Conservation (phyloP, 2,113 vertebrate genomes). For the Lethenteron camtschaticum region DNA sequence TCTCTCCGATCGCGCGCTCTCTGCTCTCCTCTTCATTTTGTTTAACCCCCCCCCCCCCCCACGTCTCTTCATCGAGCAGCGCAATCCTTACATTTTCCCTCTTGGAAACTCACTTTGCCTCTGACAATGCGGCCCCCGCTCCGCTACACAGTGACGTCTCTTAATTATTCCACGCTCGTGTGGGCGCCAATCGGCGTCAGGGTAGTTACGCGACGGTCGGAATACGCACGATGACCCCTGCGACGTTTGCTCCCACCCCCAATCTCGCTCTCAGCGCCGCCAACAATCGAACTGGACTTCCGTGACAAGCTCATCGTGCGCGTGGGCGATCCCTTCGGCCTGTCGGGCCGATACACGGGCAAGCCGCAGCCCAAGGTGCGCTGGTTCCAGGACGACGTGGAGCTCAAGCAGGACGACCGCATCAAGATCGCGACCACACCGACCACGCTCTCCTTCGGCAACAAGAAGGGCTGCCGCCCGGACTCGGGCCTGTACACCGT, state of each 20-base stretch:
- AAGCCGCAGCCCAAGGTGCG: constrained; percentile 64
- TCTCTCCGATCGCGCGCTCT: too few species aligned
- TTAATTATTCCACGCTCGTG: constrained; percentile 13
- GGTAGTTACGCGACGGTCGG: too few species aligned
- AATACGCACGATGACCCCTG: too few species aligned
- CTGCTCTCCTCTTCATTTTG: too few species aligned
- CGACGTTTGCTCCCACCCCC: too few species aligned
- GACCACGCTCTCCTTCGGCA: constrained; percentile 45
- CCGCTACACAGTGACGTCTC: constrained; percentile 10
- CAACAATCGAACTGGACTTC: constrained; percentile 77
- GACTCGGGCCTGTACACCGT: constrained; percentile 82
- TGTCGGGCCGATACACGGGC: constrained; percentile 65
- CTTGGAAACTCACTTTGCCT: too few species aligned
- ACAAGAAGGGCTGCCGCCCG: constrained; percentile 50
- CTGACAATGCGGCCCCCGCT: too few species aligned
- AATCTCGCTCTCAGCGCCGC: constrained; percentile 38
- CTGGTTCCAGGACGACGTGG: constrained; percentile 59
- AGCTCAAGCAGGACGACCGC: constrained; percentile 51
- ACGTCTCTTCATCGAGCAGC: too few species aligned
- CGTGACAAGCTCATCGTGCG: constrained; percentile 65
- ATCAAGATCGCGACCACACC: constrained; percentile 53
- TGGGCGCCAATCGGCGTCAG: too few species aligned
- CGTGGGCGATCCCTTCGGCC: constrained; percentile 65
- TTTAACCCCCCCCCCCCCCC: too few species aligned
- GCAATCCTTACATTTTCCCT: too few species aligned